phyloP scores from a whole-genome alignment of 2,113 vertebrate genomes.

The Hirundichthys speculiger region DNA sequence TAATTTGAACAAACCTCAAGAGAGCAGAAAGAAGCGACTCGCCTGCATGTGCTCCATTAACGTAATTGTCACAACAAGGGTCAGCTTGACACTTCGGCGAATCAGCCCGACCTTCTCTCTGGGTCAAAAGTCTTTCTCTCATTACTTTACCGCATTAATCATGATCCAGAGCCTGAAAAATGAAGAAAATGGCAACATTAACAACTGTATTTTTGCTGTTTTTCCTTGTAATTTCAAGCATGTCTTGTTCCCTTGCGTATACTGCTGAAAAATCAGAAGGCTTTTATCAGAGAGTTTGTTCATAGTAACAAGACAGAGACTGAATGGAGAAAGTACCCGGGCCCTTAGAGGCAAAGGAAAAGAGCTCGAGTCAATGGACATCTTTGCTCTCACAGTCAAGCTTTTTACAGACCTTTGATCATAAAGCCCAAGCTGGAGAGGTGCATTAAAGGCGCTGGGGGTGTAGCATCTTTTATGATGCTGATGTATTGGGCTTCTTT shows the following conservation, averaged over 20 bases:
- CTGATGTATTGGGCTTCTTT: constrained; percentile 43
- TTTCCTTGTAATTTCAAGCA: not conserved
- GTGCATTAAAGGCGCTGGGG: constrained; percentile 38
- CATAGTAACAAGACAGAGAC: constrained; percentile 48
- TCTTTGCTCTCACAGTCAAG: constrained; percentile 41
- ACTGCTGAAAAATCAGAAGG: constrained; percentile 47
- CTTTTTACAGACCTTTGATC: constrained; percentile 72
- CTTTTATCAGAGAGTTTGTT: constrained; percentile 47
- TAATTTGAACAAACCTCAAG: constrained; percentile 16
- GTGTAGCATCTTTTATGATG: constrained; percentile 36
- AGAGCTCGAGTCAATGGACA: constrained; percentile 44
- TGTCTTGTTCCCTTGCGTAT: constrained; percentile 25
- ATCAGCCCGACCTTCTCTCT: not conserved
- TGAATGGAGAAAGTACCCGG: constrained; percentile 53
- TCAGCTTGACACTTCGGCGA: constrained; percentile 20
- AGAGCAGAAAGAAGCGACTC: constrained; percentile 18
- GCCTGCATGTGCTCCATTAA: constrained; percentile 1
- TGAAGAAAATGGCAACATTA: constrained; percentile 30
- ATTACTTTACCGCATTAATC: not conserved
- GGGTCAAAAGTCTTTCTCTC: constrained; percentile 3
- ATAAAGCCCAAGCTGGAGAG: constrained; percentile 42
- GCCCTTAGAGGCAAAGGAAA: constrained; percentile 29
- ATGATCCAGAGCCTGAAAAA: constrained; percentile 13
- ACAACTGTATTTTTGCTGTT: not conserved
- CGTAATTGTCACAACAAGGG: constrained; percentile 24